Base-by-base conservation (phyloP, 2,797 vertebrate species). In the Etheostoma nigrum region DNA sequence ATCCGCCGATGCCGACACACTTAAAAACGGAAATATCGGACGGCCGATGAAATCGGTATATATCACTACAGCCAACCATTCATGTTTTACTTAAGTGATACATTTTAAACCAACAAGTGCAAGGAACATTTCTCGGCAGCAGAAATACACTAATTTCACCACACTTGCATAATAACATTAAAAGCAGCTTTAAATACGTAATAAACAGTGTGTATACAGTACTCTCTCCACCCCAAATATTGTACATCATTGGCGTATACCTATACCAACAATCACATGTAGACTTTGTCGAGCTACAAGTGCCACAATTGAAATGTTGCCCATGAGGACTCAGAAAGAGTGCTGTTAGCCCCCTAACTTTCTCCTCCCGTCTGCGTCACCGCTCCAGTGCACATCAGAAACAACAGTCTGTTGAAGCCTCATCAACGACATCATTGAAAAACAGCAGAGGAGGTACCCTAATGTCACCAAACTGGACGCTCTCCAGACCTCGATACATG, bases 401-500 rank as follows among this genome's bases (percentile, higher is more conserved):
- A 83, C 82, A 76, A 86, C 78, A 62, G 76, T 52, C 53, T 61
- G 84, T 27, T 75, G 71, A 84, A 78, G 58, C 67, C 57, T 74
- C 36, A 14, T 62, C 70, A 65, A 86, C 48, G 19, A 58, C 85
- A 77, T 73, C 67, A 66, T 61, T 76, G 74, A 78, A 83, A 85
- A 78, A 55, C 80, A 81, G 80, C 67, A 71, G 61, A 69, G 70
- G 71, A 74, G 72, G 76, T 72, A 69, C 63, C 64, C 58, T 73
- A 64, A 81, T 82, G 83, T 66, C 82, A 79, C 81, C 74, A 63
- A 57, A 69, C 71, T 59, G 84, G 69, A 88, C 68, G 1, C 64
- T 74, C 76, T 83, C 69, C 77, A 81, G 63, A 84, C 74, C 67
- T 71, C 30, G 36, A 16, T 14, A 80, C 66, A 89, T 91, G 78